phyloP scores from a whole-genome alignment of 2,113 vertebrate species.

The Antigone vipio region DNA sequence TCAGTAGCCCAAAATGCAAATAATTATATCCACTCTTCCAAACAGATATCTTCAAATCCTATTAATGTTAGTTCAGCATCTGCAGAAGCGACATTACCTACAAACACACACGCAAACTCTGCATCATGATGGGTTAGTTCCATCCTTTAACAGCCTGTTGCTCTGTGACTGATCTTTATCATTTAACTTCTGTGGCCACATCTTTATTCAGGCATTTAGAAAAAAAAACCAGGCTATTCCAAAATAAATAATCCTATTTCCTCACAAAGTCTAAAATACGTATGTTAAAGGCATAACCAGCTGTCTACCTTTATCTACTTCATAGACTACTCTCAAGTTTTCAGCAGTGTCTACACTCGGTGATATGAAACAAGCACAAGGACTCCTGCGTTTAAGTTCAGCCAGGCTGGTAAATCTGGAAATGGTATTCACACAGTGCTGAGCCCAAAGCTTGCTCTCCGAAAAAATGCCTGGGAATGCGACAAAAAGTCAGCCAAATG shows the following conservation, averaged over 20 bases:
- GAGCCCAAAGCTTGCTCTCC: background rate
- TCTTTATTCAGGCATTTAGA: background rate
- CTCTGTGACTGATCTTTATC: background rate
- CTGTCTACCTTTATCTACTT: background rate
- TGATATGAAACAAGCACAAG: fast-evolving
- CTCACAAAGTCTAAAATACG: background rate
- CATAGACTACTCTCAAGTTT: background rate
- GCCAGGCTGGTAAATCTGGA: background rate
- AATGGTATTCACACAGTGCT: background rate
- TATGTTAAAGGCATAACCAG: background rate
- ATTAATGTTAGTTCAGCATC: background rate
- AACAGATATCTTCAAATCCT: background rate
- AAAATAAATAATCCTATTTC: background rate
- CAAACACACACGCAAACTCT: background rate
- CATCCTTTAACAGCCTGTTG: background rate
- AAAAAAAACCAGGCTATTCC: background rate
- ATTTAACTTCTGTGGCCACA: background rate
- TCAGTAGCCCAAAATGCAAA: background rate
- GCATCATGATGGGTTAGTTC: background rate
- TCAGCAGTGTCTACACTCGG: background rate
- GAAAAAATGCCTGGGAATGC: background rate
- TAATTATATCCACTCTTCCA: background rate
- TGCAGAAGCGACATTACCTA: background rate
- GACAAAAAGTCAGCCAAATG: background rate
- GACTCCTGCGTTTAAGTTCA: background rate